Percentiles rank a stretch among this genome's conserved stretches.
Evolutionary conservation across 2,888 invertebrate species (phyloP).

Genomic region (Fissipunctia ypsillon): DNA sequence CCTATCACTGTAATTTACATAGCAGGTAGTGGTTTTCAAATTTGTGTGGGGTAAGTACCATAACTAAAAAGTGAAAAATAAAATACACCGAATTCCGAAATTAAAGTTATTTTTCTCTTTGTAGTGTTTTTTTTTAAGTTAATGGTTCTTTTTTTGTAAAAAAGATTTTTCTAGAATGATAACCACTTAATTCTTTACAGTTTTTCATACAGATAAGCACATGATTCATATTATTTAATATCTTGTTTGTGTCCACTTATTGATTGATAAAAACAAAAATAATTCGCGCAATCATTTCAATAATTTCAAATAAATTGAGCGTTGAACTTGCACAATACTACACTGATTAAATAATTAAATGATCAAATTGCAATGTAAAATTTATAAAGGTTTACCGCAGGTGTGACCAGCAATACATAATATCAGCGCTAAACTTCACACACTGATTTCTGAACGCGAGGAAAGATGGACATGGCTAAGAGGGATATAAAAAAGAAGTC

Average conservation of each 20-base stretch:
- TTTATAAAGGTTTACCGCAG: background rate
- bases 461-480: too few species aligned
- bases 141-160: too few species aligned
- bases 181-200: background rate
- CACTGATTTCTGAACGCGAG: background rate
- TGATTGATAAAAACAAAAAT: background rate
- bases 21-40: too few species aligned
- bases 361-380: background rate
- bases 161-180: background rate
- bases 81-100: too few species aligned
- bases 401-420: background rate
- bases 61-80: too few species aligned
- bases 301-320: background rate
- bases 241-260: background rate
- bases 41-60: too few species aligned
- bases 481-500: background rate
- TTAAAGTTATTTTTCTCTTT: too few species aligned
- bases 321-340: background rate
- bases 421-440: background rate
- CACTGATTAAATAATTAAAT: background rate
- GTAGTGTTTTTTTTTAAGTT: too few species aligned
- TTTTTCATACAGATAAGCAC: background rate
- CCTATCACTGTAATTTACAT: too few species aligned
- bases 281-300: background rate
- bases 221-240: slow-evolving; percentile 6